Evolutionary conservation across 2,113 vertebrate genomes (phyloP).

Genomic region (Poeciliopsis turrubarensis): DNA sequence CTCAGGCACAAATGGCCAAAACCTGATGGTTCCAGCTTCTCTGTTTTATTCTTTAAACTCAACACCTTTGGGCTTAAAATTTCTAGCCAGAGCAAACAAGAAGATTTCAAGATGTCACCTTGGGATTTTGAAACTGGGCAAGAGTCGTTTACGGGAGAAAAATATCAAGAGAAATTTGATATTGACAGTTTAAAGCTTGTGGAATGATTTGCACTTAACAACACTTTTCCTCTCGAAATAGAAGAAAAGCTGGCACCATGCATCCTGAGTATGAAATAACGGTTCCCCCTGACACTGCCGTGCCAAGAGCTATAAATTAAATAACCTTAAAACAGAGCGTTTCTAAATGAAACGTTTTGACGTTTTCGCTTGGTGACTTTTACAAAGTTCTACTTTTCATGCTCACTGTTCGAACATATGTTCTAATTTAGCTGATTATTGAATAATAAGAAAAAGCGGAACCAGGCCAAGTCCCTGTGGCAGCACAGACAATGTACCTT

Average conservation of each 20-base stretch:
- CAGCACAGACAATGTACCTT: constrained; percentile 64
- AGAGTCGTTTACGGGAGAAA: background rate
- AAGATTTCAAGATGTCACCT: constrained; percentile 5
- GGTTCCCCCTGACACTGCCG: background rate
- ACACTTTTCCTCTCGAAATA: constrained; percentile 34
- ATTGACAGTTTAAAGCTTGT: constrained; percentile 16
- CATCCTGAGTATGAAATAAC: background rate
- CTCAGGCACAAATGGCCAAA: background rate
- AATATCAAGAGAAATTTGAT: constrained; percentile 1
- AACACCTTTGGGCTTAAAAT: constrained; percentile 12
- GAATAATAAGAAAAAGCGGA: constrained; percentile 54
- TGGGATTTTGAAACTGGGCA: constrained; percentile 2
- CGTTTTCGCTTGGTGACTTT: constrained; percentile 11
- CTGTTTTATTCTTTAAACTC: constrained; percentile 13
- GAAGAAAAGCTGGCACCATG: constrained; percentile 17
- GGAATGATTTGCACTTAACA: background rate
- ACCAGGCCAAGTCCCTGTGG: constrained; percentile 46
- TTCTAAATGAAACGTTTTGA: constrained; percentile 6
- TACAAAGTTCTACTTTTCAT: constrained; percentile 45
- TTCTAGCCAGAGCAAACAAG: constrained; percentile 5
- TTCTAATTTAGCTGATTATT: constrained; percentile 63
- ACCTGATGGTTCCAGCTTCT: background rate
- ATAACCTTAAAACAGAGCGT: background rate
- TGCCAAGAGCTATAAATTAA: background rate
- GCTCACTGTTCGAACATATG: constrained; percentile 51